phyloP scores from a whole-genome alignment of 1,140 invertebrate genomes.

The Latrodectus geometricus region DNA sequence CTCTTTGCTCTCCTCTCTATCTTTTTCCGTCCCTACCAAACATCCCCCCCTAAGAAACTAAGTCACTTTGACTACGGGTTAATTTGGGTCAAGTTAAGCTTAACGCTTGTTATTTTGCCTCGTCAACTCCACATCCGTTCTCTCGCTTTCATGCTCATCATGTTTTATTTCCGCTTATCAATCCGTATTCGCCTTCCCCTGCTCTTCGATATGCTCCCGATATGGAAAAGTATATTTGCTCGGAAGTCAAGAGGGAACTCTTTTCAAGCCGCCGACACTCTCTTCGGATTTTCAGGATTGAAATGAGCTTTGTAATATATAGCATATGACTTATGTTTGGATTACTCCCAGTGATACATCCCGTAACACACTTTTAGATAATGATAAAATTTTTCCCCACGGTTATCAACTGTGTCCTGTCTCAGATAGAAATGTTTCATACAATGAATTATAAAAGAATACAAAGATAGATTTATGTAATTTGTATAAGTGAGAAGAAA shows the following conservation, averaged over 20 bases:
- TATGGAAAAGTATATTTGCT: constrained; percentile 57
- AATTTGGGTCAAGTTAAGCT: constrained; percentile 62
- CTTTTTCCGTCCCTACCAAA: not conserved
- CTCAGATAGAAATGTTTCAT: too few species aligned
- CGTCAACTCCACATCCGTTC: not conserved
- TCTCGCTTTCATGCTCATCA: constrained; percentile 6
- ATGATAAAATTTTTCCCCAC: too few species aligned
- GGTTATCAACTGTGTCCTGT: too few species aligned
- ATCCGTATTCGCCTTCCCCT: not conserved
- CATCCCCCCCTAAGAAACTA: constrained; percentile 47
- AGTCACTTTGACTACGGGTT: constrained; percentile 53
- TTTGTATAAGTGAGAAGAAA: too few species aligned
- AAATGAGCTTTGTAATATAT: too few species aligned
- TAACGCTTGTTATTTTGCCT: constrained; percentile 50
- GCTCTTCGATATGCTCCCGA: not conserved
- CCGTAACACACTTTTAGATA: too few species aligned
- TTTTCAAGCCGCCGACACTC: not conserved
- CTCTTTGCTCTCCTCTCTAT: constrained; percentile 9
- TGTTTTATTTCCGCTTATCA: constrained; percentile 28
- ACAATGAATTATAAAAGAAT: too few species aligned
- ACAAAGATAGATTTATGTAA: too few species aligned
- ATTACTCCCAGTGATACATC: too few species aligned
- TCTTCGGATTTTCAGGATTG: not conserved
- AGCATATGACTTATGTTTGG: too few species aligned
- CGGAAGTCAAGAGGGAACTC: constrained; percentile 23